Evolutionary conservation across 2,113 vertebrate species (phyloP), one percentile per base, ranked within the genome.

Genomic region (Hemichromis elongatus): DNA sequence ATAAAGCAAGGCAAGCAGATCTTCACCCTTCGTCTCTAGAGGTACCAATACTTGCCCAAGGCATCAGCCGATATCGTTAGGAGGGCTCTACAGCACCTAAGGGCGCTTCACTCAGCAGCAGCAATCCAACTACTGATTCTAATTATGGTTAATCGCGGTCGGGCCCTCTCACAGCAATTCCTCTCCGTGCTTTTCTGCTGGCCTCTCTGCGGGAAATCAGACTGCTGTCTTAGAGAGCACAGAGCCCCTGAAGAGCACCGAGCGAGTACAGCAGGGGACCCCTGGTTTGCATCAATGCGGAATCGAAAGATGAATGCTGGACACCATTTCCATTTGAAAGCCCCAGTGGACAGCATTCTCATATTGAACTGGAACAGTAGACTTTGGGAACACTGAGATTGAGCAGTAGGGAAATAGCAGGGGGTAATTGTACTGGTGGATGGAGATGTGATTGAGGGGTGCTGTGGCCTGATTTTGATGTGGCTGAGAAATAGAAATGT

Each of bases 311-410:
- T 68, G 79, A 88, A 73, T 42, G 24, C 66, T 52, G 73, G 18
- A 56, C 61, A 54, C 55, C 63, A 93, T 95, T 95, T 95, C 82
- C 93, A 94, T 95, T 94, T 95, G 78, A 96, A 96, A 94, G 93
- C 82, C 82, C 8, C 0, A 26, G 56, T 56, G 56, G 78, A 92
- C 73, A 52, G 37, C 86, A 84, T 77, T 79, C 82, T 91, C 54
- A 40, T 79, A 86, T 85, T 91, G 93, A 86, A 81, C 81, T 53
- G 50, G 26, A 92, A 79, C 50, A 3, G 19, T 26, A 35, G 61
- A 79, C 52, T 45, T 2, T 30, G 56, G 80, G 30, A 90, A 35
- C 61, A 59, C 30, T 55, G 42, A 75, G 68, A 75, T 2, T 75
- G 53, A 56, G 50, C 63, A 54, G 26, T 4, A 28, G 42, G 47